Evolutionary conservation across 2,888 invertebrate species (phyloP), one percentile per base, ranked within the genome.

Genomic region (Clostera curtula): DNA sequence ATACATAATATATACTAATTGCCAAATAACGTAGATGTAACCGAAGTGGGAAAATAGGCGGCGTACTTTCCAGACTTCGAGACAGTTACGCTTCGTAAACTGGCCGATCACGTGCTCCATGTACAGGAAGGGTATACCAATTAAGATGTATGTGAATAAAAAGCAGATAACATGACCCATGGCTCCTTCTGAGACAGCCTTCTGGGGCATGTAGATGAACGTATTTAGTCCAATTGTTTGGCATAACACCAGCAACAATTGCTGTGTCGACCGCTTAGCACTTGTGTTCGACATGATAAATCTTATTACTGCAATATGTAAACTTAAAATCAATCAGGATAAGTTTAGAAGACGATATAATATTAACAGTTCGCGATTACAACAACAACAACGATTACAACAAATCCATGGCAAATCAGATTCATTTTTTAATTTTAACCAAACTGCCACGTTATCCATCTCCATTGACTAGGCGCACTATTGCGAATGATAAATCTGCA

Each of bases 91-190:
- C 4, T 58, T 56, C 1, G 80, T 79, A 36, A 75, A 82, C 42
- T 80, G 80, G 9, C 72, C 60, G 9, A 75, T 51, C 8, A 73
- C 59, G 17, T 58, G 54, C 38, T 82, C 80, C 75, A 79, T 72
- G 43, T 73, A 80, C 1, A 76, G 29, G 6, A 79, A 34, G 1
- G 80, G 80, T 29, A 75, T 64, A 3, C 79, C 80, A 6, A 75
- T 17, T 2, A 67, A 19, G 2, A 69, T 12, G 37, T 51, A 70
- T 9, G 45, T 19, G 4, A 59, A 0, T 3, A 50, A n/a, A 24
- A 53, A 48, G 2, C 52, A 32, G 10, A 72, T 25, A 1, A 64
- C 22, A 34, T 56, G 56, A 0, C 76, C 80, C 0, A 48, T 17
- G 2, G 67, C 51, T 2, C 80, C 80, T 17, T 48, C 27, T 0